Evolutionary conservation across 2,113 vertebrate genomes (phyloP), one percentile per base, ranked within the genome.

Genomic region (Petroica traversi): DNA sequence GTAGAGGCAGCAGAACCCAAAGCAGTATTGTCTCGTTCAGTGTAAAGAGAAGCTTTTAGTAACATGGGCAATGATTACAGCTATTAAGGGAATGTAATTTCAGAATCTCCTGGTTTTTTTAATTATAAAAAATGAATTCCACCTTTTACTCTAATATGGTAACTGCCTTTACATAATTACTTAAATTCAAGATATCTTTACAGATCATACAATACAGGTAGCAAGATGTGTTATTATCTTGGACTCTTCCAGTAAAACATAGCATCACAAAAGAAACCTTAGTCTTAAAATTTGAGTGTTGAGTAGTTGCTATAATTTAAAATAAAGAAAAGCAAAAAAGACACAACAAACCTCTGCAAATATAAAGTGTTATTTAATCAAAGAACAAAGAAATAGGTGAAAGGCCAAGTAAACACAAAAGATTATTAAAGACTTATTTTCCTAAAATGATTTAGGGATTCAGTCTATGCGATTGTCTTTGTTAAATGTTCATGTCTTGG

Each of bases 111-210:
- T n/a, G 2, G 2, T 0, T 24, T 0, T 24, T 52, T 88, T 41
- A 38, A 68, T 19, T n/a, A 36, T 64, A 51, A 55, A 88, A 58
- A 23, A 22, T 26, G 0, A 63, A 80, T 33, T 48, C 14, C 9
- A n/a, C 17, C 57, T 48, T 79, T 96, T 86, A 74, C 63, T 96
- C 85, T 96, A 95, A 94, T 68, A 72, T 67, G 29, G 8, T 90
- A 64, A 64, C 20, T 97, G 20, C 31, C 41, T 93, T 74, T 85
- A 59, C 18, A 57, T 85, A 85, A 82, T 38, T 91, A 31, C 52
- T 91, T 69, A 19, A 17, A 85, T 12, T 75, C 46, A 14, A 87
- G 41, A 52, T 55, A 77, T 55, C 26, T 83, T 84, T 85, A 92
- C 45, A 89, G 71, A 89, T 94, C 68, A 43, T 48, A 77, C 59